These are phyloP conservation scores for Melanostigma gelatinosum DNA, from an alignment of 2,113 vertebrate genomes.

Conservation along the genomic window DNA sequence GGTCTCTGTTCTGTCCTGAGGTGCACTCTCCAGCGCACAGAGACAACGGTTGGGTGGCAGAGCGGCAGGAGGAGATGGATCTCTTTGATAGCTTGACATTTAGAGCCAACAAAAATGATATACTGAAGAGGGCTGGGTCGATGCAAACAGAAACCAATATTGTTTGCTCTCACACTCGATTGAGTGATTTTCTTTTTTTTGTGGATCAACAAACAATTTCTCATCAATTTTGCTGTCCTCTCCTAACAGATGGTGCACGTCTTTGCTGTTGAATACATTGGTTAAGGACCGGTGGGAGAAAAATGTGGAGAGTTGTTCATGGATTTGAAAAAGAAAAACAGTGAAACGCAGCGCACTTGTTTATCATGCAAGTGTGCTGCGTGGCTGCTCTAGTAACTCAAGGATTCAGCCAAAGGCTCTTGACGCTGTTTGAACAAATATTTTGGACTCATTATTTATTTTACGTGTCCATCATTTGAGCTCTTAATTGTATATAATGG, in stretches of 20 bases:
- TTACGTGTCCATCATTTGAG: background rate
- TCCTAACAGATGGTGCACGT: conserved; percentile 13
- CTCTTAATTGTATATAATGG: background rate
- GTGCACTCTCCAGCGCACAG: background rate
- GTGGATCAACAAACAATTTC: conserved; percentile 40
- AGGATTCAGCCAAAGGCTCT: conserved; percentile 6
- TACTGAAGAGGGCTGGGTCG: conserved; percentile 20
- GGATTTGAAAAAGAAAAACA: background rate
- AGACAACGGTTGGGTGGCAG: background rate
- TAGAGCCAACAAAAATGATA: conserved; percentile 25
- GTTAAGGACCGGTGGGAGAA: conserved; percentile 7
- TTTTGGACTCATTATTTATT: conserved; percentile 5
- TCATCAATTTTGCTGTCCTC: conserved; percentile 21
- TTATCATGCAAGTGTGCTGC: conserved; percentile 16
- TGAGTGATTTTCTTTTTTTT: conserved; percentile 27
- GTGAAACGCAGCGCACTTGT: conserved; percentile 11
- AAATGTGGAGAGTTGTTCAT: conserved; percentile 7
- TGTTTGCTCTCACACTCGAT: conserved; percentile 36
- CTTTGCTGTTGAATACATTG: conserved; percentile 2
- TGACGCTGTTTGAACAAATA: background rate
- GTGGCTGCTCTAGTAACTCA: background rate
- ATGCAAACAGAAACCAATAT: conserved; percentile 49
- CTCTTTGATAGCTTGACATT: conserved; percentile 43
- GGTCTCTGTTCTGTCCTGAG: background rate
- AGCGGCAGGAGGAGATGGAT: conserved; percentile 18